Evolutionary conservation across 2,113 vertebrate genomes (phyloP).

Genomic region (Ceyx margarethae): DNA sequence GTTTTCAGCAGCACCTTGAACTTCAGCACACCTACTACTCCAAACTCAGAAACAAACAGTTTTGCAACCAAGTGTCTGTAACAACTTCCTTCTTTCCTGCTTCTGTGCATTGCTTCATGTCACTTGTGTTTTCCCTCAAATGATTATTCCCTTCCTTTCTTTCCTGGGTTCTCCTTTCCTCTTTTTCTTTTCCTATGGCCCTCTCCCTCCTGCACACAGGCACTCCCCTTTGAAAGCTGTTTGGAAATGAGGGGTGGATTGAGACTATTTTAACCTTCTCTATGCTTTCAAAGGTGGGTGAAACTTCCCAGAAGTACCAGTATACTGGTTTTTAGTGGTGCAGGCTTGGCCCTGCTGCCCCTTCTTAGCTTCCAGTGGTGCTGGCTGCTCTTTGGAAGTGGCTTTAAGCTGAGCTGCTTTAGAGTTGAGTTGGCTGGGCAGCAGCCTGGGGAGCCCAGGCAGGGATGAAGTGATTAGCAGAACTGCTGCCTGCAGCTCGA

Average conservation of each 20-base stretch:
- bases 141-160: neutral
- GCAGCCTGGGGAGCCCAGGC: neutral
- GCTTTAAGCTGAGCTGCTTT: neutral
- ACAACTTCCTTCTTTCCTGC: neutral
- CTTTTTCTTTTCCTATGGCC: neutral
- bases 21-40: neutral
- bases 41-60: neutral
- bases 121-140: neutral
- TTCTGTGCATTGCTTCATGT: neutral
- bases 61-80: accelerated
- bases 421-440: neutral
- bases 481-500: constrained; percentile 1
- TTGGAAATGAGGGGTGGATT: neutral
- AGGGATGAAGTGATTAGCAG: neutral
- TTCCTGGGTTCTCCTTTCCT: neutral
- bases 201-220: accelerated
- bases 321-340: neutral
- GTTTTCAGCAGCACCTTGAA: neutral
- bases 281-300: neutral
- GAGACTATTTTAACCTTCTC: neutral
- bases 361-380: neutral
- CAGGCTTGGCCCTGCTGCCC: neutral
- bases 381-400: neutral
- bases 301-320: neutral
- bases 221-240: neutral